phyloP scores from a whole-genome alignment of 2,113 vertebrate genomes.

The Aphyosemion australe region DNA sequence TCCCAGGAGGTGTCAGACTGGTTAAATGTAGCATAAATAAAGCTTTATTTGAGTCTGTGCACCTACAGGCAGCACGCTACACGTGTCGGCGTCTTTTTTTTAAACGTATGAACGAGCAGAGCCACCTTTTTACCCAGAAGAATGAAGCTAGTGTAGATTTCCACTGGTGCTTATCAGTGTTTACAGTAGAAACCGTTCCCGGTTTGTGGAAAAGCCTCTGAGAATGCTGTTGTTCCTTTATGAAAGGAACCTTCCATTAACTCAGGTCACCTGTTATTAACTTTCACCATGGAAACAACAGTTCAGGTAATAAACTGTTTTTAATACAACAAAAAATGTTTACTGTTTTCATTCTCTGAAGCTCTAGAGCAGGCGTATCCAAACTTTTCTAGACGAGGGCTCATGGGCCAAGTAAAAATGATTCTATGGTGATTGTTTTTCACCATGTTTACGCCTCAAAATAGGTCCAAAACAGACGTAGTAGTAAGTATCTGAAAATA shows the following conservation, averaged over 20 bases:
- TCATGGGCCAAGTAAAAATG: no score
- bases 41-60: constrained; percentile 41
- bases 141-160: constrained; percentile 6
- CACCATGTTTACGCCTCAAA: no score
- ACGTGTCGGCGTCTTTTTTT: constrained; percentile 2
- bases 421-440: no score
- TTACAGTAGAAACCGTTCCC: constrained; percentile 27
- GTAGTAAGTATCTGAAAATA: no score
- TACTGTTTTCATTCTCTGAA: no score
- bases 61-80: neutral
- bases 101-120: neutral
- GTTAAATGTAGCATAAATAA: neutral
- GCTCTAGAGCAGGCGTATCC: no score
- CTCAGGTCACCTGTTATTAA: constrained; percentile 23
- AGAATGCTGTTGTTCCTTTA: neutral
- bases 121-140: neutral
- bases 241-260: neutral
- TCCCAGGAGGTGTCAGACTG: neutral
- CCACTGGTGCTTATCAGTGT: constrained; percentile 16
- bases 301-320: neutral
- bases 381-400: no score
- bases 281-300: constrained; percentile 3
- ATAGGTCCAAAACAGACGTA: no score
- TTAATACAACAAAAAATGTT: no score
- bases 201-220: constrained; percentile 9